These are phyloP conservation scores for Benthosema pterotum DNA, from an alignment of 2,797 vertebrate genomes.

Conservation along the genomic window DNA sequence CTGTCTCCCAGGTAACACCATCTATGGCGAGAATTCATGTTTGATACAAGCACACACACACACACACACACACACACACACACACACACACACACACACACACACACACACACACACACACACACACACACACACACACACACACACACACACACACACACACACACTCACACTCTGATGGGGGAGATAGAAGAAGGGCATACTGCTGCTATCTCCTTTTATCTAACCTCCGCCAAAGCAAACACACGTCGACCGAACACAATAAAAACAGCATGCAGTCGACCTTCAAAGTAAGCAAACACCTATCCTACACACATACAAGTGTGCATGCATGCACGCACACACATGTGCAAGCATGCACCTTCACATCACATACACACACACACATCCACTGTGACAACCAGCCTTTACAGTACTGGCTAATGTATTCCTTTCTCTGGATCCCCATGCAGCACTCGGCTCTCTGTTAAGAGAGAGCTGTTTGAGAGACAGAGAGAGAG, in stretches of 20 bases:
- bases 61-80: constrained; percentile 1
- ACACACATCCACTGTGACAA: neutral
- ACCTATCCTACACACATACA: neutral
- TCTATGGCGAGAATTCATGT: neutral
- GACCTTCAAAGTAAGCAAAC: neutral
- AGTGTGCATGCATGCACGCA: neutral
- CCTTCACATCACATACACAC: constrained; percentile 2
- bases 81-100: neutral
- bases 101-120: neutral
- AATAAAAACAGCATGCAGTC: too few species aligned
- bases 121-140: constrained; percentile 6
- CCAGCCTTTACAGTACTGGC: constrained; percentile 10
- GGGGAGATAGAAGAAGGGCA: neutral
- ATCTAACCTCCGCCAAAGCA: neutral
- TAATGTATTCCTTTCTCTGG: constrained; percentile 50
- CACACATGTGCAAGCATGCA: neutral
- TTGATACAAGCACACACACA: neutral
- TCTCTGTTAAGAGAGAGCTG: constrained; percentile 27
- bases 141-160: neutral
- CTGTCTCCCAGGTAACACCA: too few species aligned
- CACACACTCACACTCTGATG: neutral
- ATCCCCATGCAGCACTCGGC: constrained; percentile 36
- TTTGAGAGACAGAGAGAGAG: neutral
- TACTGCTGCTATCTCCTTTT: neutral
- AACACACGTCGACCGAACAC: too few species aligned